Evolutionary conservation across 2,888 invertebrate genomes (phyloP), one percentile per base, ranked within the genome.

Genomic region (Cryptosula pallasiana): DNA sequence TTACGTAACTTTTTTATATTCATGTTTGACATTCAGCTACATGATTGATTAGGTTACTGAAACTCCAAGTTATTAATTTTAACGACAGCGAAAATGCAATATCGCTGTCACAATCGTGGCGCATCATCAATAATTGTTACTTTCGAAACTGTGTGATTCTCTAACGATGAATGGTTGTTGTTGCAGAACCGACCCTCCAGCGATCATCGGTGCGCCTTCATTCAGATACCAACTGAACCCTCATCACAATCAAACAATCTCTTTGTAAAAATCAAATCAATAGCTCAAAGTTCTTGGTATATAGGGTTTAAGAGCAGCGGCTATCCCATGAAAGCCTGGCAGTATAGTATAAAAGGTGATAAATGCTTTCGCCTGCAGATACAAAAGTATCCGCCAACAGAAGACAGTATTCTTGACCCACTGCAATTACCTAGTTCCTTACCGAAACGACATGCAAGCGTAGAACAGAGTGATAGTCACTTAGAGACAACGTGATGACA

Each of bases 221-320:
- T 32, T 32, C 29, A n/a, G 32, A 27, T 63, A 13, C 63, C 63
- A 32, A 63, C 27, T 2, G 63, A 63, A 27, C n/a, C 63, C 13
- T 63, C 45, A 45, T 45, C 45, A 20, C 63, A 63, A 27, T 63
- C 63, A 63, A 27, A 63, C 63, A 63, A 63, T 63, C 63, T 13
- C 32, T 63, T 13, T 32, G 34, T 29, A 25, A 63, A 63, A 63
- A 63, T 63, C 5, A 27, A 63, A 32, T 63, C 63, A 25, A 32
- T 63, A 63, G 63, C 63, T 9, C 27, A 63, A 2, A 63, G n/a
- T 63, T 63, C 32, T 2, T 63, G 63, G 63, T 63, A 63, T n/a
- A 63, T 63, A 27, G 63, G 63, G 13, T 63, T 63, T 34, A 63
- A 32, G 27, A 27, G 32, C 2, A 63, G 32, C 32, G 63, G 63